phyloP scores from a whole-genome alignment of 2,113 vertebrate species.

The Pavo muticus region DNA sequence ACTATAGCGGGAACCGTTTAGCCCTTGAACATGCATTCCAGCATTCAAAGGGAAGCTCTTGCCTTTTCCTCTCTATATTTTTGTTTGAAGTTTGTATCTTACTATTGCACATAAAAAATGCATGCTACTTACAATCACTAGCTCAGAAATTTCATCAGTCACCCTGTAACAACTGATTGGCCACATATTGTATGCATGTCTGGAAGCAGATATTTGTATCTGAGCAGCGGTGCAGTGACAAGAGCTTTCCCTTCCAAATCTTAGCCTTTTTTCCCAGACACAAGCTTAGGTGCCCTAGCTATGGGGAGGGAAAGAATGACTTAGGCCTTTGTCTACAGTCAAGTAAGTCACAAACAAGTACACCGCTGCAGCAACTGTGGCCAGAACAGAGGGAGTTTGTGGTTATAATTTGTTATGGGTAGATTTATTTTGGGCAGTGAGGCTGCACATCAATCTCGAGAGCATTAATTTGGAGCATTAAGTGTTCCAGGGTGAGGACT shows the following conservation, averaged over 20 bases:
- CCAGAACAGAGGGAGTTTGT: background rate
- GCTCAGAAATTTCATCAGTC: background rate
- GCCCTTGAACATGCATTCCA: background rate
- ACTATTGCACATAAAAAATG: background rate
- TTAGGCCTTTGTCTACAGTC: background rate
- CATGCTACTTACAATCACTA: fast-evolving
- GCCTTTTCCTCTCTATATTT: background rate
- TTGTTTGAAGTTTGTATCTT: background rate
- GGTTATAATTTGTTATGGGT: background rate
- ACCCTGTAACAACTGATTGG: background rate
- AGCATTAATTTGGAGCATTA: background rate
- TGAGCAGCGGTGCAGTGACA: background rate
- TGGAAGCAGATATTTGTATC: background rate
- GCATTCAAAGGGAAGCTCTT: background rate
- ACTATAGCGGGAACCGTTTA: background rate
- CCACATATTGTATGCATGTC: background rate
- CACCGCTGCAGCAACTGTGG: background rate
- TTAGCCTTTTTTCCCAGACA: background rate
- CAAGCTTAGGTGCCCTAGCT: background rate
- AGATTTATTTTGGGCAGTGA: slow-evolving; percentile 21
- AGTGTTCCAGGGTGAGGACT: background rate
- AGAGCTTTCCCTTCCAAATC: background rate
- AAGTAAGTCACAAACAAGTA: background rate
- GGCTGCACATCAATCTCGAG: background rate
- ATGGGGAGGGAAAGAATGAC: background rate